Evolutionary conservation across 2,888 invertebrate species (phyloP), one percentile per base, ranked within the genome.

Genomic region (Chaetogeoica ovagalla): DNA sequence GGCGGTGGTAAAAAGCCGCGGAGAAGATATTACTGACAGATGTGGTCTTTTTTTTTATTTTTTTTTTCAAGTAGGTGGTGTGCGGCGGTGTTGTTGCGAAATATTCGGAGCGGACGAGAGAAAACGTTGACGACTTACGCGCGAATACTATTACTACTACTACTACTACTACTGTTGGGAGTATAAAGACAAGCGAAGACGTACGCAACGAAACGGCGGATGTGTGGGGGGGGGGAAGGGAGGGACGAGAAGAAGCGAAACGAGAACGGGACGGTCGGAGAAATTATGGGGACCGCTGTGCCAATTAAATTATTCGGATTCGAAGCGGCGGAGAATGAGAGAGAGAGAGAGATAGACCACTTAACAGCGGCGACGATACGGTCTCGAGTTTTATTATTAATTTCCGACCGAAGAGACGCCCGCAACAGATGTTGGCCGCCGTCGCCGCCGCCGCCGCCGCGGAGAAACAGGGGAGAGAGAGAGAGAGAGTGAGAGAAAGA

Each of bases 261-360:
- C 43, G 43, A 11, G 19, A 21, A 37, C 15, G 37, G 59, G 23
- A 72, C 62, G 48, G 73, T 52, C 62, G 30, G 52, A 63, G 63
- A 63, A 73, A 73, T 73, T 73, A 74, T 57, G 74, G 68, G 69
- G 75, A 66, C 75, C 57, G 70, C 52, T 62, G 69, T 19, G 69
- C 62, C 70, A 79, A 79, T 79, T 79, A 79, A 79, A 79, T 79
- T 79, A 79, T 79, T 70, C 70, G 77, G 70, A 79, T 79, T 9
- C 9, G 23, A n/a, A 37, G 21, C 62, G 72, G 23, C 30, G 52
- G 57, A 39, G 74, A 19, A 30, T 2, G 30, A 30, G 30, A 2
- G 30, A 30, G 30, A 30, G 30, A 30, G 30, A 30, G 30, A 30
- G 30, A 65, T 23, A 62, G 57, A 52, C 76, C 76, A 76, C 76